Base-by-base conservation (phyloP, 2,888 invertebrate species). In the Pimpla rufipes region DNA sequence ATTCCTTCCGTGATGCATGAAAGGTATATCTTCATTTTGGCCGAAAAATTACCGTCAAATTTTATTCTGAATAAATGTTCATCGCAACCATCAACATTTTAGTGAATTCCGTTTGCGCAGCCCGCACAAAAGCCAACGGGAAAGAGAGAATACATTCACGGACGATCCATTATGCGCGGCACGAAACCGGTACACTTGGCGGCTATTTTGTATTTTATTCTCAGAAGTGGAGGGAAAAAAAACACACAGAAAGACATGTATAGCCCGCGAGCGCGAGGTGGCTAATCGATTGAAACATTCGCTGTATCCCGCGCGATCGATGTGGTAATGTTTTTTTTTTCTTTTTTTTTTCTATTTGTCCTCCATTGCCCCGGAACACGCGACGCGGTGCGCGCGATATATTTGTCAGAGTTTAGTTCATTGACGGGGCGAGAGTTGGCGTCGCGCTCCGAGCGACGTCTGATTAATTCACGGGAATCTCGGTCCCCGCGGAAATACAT, bases 321-420 rank as follows among this genome's bases (percentile, higher is more conserved):
- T 62, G 42, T 11, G 16, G 16, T 45, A 42, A 10, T 29, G 45
- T 73, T 42, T 47, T 47, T 59, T 29, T 37, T n/a, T n/a, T n/a
- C n/a, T n/a, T n/a, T n/a, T n/a, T n/a, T n/a, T n/a, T n/a, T n/a
- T n/a, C n/a, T n/a, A n/a, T n/a, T n/a, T n/a, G n/a, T n/a, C n/a
- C n/a, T 4, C 45, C 29, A 35, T 45, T 42, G 40, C 40, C 0
- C 52, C 7, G 37, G 52, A 23, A 52, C 52, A 70, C 52, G 70
- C 70, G 40, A 70, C n/a, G 40, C n/a, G n/a, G n/a, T n/a, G 21
- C 37, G 37, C 11, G 52, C 8, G 40, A 70, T 70, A 70, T 70
- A 40, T 52, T 40, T 21, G 21, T 40, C 21, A 59, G 35, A 29
- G 18, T n/a, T 5, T 29, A 5, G 40, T 52, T 40, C 52, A 70